Percentiles rank a stretch among this genome's conserved stretches.
Evolutionary conservation across 2,797 vertebrate species (phyloP).

Genomic region (Lagorchestes hirsutus): DNA sequence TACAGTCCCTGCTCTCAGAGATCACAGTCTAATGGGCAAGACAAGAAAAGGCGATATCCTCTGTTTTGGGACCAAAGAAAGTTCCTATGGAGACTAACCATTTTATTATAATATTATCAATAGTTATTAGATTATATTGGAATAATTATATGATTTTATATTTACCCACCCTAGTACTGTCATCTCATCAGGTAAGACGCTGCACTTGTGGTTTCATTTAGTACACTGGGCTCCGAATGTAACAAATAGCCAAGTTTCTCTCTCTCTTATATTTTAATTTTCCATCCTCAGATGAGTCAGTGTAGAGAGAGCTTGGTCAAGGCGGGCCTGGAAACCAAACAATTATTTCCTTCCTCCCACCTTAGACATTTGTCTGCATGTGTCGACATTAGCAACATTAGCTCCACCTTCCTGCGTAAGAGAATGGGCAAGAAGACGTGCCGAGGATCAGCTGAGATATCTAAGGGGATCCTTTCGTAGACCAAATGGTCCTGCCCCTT

Average conservation of each 20-base stretch:
- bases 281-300: background rate
- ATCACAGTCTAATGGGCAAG: background rate
- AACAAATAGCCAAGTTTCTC: background rate
- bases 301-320: constrained; percentile 55
- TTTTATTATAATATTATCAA: background rate
- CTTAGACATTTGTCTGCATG: background rate
- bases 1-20: background rate
- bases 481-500: background rate
- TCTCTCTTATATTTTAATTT: background rate
- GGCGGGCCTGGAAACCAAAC: constrained; percentile 78
- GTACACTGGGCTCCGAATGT: background rate
- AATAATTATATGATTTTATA: background rate
- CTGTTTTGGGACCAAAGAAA: background rate
- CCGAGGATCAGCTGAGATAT: constrained; percentile 40
- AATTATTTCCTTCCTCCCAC: constrained; percentile 31
- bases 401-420: constrained; percentile 41
- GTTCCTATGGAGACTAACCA: background rate
- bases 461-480: background rate
- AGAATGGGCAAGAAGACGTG: constrained; percentile 60
- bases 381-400: background rate
- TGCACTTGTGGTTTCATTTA: background rate
- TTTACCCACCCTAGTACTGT: background rate
- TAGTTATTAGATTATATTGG: background rate
- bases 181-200: background rate
- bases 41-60: background rate